Conservation (phyloP, 1,140 invertebrate genomes). For the Drosophila ercepeae region DNA sequence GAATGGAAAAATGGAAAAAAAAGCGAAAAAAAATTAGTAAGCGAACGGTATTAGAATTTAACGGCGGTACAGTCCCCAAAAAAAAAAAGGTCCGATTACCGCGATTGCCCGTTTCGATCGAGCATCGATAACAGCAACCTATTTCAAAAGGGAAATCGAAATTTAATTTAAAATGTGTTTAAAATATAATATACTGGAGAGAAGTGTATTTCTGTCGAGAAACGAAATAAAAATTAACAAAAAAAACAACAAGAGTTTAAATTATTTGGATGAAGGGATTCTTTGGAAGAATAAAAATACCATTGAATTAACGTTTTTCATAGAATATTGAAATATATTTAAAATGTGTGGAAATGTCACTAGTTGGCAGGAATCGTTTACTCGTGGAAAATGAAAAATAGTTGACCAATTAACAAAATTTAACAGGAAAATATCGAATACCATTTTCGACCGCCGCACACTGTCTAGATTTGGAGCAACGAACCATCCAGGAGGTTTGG, state of each 20-base stretch:
- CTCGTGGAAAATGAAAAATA: background rate
- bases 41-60: slow-evolving; percentile 30
- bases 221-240: slow-evolving; percentile 75
- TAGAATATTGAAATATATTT: background rate
- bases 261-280: background rate
- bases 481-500: background rate
- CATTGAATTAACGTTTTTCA: too few species aligned
- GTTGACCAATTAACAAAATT: background rate
- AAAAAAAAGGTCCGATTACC: slow-evolving; percentile 9
- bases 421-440: background rate
- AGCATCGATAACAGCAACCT: slow-evolving; percentile 15
- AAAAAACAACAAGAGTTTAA: slow-evolving; percentile 17
- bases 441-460: background rate
- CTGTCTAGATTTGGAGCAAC: background rate
- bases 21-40: slow-evolving; percentile 1
- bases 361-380: background rate
- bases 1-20: slow-evolving; percentile 21
- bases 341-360: background rate
- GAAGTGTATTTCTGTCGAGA: slow-evolving; percentile 70
- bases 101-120: slow-evolving; percentile 2
- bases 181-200: slow-evolving; percentile 66
- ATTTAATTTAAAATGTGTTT: slow-evolving; percentile 69
- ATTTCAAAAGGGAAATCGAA: slow-evolving; percentile 31
- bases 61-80: background rate
- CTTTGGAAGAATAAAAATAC: background rate